These are phyloP conservation scores for Cepphus grylle DNA, from an alignment of 2,113 vertebrate genomes.

Conservation along the genomic window DNA sequence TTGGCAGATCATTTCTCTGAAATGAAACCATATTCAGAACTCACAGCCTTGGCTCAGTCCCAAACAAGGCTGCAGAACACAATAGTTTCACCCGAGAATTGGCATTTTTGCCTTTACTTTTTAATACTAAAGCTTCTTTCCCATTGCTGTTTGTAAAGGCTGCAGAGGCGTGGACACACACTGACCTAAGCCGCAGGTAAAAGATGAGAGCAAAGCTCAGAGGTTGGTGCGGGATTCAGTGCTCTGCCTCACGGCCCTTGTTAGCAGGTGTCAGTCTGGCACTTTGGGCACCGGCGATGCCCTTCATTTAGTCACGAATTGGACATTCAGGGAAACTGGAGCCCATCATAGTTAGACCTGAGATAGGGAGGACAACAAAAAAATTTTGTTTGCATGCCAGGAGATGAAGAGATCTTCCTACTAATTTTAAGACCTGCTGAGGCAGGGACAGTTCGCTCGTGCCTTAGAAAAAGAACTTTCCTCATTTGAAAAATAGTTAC, in stretches of 20 bases:
- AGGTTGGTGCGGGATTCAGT: background rate
- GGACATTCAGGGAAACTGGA: background rate
- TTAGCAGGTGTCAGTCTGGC: background rate
- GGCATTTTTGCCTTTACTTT: background rate
- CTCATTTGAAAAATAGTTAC: background rate
- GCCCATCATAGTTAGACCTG: background rate
- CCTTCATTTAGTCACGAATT: background rate
- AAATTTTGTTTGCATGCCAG: background rate
- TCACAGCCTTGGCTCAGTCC: background rate
- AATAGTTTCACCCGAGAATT: background rate
- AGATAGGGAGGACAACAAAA: background rate
- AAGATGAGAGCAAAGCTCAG: background rate
- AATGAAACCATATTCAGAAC: background rate
- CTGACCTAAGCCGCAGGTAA: background rate
- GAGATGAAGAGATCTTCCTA: background rate
- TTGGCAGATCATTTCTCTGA: background rate
- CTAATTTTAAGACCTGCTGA: background rate
- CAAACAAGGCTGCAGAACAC: background rate
- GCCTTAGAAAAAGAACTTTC: background rate
- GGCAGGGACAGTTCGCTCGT: background rate
- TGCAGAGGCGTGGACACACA: fast-evolving
- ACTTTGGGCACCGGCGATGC: background rate
- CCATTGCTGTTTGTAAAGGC: background rate
- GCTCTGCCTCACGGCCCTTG: background rate
- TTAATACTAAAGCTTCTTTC: background rate